Conservation (phyloP, 2,888 invertebrate species). For the Nasonia oneida region DNA sequence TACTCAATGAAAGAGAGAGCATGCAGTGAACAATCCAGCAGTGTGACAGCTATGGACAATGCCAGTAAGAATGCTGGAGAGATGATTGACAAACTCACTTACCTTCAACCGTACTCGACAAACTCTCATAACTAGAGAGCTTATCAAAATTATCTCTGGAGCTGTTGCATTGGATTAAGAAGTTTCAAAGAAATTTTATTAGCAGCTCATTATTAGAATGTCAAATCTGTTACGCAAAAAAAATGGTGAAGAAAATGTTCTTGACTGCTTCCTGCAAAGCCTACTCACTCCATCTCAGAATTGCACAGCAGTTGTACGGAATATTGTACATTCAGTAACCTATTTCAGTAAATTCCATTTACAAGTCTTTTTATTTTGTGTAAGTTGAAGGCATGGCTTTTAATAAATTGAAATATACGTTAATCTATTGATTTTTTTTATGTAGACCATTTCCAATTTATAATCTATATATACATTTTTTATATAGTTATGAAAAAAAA, state of each 20-base stretch:
- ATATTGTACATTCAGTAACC: constrained; percentile 39
- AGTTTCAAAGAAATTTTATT: constrained; percentile 46
- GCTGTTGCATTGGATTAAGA: constrained; percentile 86
- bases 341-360: constrained; percentile 42
- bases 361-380: constrained; percentile 40
- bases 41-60: constrained; percentile 99
- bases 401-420: constrained; percentile 61
- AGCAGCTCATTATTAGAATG: constrained; percentile 52
- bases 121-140: constrained; percentile 93
- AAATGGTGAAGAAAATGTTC: constrained; percentile 23
- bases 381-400: constrained; percentile 51
- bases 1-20: constrained; percentile 79
- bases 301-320: constrained; percentile 31
- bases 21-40: constrained; percentile 81
- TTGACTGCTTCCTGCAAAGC: constrained; percentile 1
- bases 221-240: constrained; percentile 32
- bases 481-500: too few species aligned
- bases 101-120: constrained; percentile 99
- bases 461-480: background rate
- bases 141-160: constrained; percentile 95
- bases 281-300: constrained; percentile 18
- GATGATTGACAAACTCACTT: constrained; percentile 98
- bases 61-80: constrained; percentile 99
- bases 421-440: background rate
- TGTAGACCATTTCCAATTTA: background rate